These are phyloP conservation scores for Numenius phaeopus DNA, from an alignment of 2,797 vertebrate species.

Conservation along the genomic window DNA sequence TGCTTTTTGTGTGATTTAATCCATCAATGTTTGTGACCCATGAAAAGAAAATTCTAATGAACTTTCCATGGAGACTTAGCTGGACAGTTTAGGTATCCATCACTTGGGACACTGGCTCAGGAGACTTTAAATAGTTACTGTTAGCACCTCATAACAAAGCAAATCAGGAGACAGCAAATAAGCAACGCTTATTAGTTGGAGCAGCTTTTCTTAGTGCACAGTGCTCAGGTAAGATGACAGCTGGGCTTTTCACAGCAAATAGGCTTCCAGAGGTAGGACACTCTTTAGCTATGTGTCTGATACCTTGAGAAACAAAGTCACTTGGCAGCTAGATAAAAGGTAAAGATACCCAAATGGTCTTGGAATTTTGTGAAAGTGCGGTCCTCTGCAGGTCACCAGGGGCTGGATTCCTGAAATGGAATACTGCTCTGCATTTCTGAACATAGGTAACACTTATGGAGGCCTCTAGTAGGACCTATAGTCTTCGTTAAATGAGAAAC, in stretches of 20 bases:
- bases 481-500: not conserved
- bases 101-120: not conserved
- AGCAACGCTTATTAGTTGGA: not conserved
- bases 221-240: not conserved
- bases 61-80: not conserved
- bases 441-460: not conserved
- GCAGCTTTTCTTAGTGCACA: not conserved
- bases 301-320: not conserved
- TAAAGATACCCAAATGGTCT: not conserved
- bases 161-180: not conserved
- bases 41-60: not conserved
- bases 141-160: not conserved
- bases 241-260: not conserved
- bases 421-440: not conserved
- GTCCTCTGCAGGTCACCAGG: not conserved
- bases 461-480: not conserved
- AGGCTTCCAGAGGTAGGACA: not conserved
- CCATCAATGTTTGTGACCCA: not conserved
- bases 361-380: not conserved
- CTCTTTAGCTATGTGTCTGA: not conserved
- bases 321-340: not conserved
- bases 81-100: not conserved
- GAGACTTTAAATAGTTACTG: not conserved
- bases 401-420: not conserved
- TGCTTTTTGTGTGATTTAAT: not conserved